Conservation (phyloP, 2,888 invertebrate genomes). For the Torymus tubicola region DNA sequence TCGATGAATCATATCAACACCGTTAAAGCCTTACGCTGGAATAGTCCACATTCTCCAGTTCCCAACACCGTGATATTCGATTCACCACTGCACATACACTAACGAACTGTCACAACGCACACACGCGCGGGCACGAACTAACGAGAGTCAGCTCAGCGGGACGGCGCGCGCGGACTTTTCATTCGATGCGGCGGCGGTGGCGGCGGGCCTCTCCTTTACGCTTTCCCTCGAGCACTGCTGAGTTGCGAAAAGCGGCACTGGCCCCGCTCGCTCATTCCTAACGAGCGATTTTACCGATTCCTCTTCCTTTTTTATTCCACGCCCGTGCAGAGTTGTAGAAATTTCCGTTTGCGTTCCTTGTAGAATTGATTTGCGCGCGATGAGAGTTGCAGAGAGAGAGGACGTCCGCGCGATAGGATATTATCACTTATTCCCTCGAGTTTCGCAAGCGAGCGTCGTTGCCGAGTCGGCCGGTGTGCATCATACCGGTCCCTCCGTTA, state of each 20-base stretch:
- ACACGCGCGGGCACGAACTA: constrained; percentile 15
- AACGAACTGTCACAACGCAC: constrained; percentile 14
- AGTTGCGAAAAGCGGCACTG: constrained; percentile 38
- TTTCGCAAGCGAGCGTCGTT: not conserved
- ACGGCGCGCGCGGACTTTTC: constrained; percentile 21
- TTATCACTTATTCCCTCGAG: too few relatives aligned
- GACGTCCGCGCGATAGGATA: too few relatives aligned
- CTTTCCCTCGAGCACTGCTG: constrained; percentile 41
- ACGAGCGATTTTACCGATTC: constrained; percentile 43
- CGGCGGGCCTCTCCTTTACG: constrained; percentile 28
- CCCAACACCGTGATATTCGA: too few relatives aligned
- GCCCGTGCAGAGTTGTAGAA: constrained; percentile 8
- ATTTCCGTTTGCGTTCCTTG: constrained; percentile 6
- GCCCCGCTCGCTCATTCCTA: constrained; percentile 30
- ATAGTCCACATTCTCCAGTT: too few relatives aligned
- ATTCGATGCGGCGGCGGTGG: not conserved
- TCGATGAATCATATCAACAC: too few relatives aligned
- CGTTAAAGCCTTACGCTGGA: too few relatives aligned
- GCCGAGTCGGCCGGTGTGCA: not conserved
- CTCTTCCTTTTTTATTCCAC: constrained; percentile 19
- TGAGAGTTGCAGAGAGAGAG: not conserved
- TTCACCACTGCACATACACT: constrained; percentile 1
- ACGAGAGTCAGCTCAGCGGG: constrained; percentile 6
- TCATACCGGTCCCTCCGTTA: not conserved
- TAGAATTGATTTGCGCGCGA: too few relatives aligned